Conservation (phyloP, 2,797 vertebrate genomes). For the Clarias pachynema region DNA sequence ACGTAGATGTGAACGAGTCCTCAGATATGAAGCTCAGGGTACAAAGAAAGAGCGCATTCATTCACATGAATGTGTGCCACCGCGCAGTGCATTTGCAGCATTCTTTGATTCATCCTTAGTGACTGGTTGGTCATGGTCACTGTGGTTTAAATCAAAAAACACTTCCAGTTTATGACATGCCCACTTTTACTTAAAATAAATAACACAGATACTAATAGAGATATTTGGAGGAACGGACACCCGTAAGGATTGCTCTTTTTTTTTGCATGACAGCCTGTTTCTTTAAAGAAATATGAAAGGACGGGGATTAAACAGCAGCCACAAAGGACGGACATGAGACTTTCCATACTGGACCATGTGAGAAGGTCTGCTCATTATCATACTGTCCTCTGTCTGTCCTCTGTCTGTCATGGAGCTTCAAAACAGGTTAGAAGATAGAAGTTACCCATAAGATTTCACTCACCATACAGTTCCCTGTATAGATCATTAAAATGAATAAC, state of each 20-base stretch:
- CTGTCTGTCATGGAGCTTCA: constrained; percentile 7
- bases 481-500: constrained; percentile 19
- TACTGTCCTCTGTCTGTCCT: not conserved
- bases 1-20: not conserved
- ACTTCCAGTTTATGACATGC: not conserved
- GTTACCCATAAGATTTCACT: not conserved
- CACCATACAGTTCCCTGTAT: not conserved
- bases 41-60: not conserved
- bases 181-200: not conserved
- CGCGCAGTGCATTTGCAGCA: too few relatives aligned
- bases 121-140: not conserved
- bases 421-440: not conserved
- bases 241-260: not conserved
- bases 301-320: not conserved
- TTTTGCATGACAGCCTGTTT: not conserved
- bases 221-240: not conserved
- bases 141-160: not conserved
- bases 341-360: not conserved
- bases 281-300: not conserved
- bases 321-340: not conserved
- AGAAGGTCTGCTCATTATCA: constrained; percentile 10
- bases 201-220: not conserved
- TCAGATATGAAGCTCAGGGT: not conserved
- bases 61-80: not conserved
- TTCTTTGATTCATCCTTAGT: not conserved